A percentile compares a stretch with the other conserved stretches of the same genome.
Conservation (phyloP, 2,797 vertebrate genomes). For the Micromesistius poutassou region DNA sequence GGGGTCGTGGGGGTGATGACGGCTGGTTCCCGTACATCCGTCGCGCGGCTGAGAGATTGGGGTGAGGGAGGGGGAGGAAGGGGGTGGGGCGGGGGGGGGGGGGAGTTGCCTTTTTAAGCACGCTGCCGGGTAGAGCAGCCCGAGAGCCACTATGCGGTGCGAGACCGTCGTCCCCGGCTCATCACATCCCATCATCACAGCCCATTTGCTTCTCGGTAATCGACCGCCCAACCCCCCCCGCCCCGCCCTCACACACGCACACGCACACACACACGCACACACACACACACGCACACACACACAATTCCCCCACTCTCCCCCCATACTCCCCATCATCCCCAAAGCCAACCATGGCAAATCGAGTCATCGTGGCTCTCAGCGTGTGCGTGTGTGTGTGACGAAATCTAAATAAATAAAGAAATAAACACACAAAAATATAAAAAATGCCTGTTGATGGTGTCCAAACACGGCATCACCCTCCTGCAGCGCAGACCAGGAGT, state of each 20-base stretch:
- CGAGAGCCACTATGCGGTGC: slow-evolving; percentile 23
- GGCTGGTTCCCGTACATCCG: background rate
- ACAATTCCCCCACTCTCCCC: background rate
- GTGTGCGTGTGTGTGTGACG: background rate
- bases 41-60: background rate
- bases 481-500: slow-evolving; percentile 24
- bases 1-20: slow-evolving; percentile 17
- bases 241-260: background rate
- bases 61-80: background rate
- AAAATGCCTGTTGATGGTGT: slow-evolving; percentile 49
- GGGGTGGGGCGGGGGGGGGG: background rate
- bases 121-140: background rate
- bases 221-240: background rate
- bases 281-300: background rate
- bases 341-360: background rate
- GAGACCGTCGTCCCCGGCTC: slow-evolving; percentile 47
- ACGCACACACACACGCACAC: background rate
- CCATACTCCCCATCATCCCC: background rate
- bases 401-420: background rate
- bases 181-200: slow-evolving; percentile 64
- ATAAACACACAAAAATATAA: slow-evolving; percentile 36
- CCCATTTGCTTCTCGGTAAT: slow-evolving; percentile 56
- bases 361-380: slow-evolving; percentile 40
- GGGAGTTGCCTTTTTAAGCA: background rate
- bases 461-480: slow-evolving; percentile 22